Evolutionary conservation across 2,888 invertebrate species (phyloP), one percentile per base, ranked within the genome.

Genomic region (Apoderus coryli): DNA sequence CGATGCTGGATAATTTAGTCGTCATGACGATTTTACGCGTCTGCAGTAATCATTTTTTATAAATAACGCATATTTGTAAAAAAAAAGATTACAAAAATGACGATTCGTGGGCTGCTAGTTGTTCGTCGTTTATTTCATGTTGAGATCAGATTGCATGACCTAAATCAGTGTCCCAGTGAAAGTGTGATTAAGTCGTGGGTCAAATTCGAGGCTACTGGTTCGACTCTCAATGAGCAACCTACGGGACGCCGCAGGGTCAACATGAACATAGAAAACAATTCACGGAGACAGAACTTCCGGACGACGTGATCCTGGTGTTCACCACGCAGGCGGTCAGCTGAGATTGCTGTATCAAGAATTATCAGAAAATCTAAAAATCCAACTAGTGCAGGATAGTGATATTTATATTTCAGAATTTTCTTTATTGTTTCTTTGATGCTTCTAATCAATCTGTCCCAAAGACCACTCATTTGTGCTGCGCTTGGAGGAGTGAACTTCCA

Each of bases 161-260:
- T 31, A 34, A 34, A 34, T 31, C 34, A 34, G 27, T 34, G 34
- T 29, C 35, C 35, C 16, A 28, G 16, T 7, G 27, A 31, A 26
- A 26, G 22, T 31, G 26, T 31, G 28, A 36, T 36, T 30, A 22
- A 28, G 25, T 31, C 27, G 30, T 36, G 36, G 33, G 27, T 35
- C 10, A 30, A 31, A 4, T 33, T 32, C 13, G 30, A 38, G 3
- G 10, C 16, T 16, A 30, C 32, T 32, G 22, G 28, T 25, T 32
- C 30, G 4, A 30, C 22, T 27, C 26, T 33, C 14, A 33, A 31
- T 11, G 22, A 27, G 29, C 22, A 30, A 14, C 23, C 27, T 14
- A 5, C 28, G 9, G 29, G 29, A 33, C 24, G 33, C 25, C 29
- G n/a, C 33, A 30, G 30, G 24, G 25, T 33, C 33, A 30, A 25